Conservation (phyloP, 2,113 vertebrate genomes). For the Canis aureus region DNA sequence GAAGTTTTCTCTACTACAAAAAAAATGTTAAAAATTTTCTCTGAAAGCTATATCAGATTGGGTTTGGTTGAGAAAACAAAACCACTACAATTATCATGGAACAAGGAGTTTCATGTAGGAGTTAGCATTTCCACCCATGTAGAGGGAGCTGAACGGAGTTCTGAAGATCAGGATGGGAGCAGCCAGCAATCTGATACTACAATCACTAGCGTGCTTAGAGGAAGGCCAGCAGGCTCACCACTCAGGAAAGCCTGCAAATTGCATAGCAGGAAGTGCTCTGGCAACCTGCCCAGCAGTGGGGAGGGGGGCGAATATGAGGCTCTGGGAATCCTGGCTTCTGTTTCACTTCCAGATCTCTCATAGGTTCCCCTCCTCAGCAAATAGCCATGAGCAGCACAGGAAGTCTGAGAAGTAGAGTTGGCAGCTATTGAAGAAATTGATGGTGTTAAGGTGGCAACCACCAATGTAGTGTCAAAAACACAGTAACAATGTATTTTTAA, state of each 20-base stretch:
- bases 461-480: neutral
- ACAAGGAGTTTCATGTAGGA: neutral
- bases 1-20: neutral
- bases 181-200: neutral
- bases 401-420: neutral
- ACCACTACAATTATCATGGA: neutral
- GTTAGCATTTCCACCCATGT: neutral
- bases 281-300: fast-evolving
- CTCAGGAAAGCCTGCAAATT: neutral
- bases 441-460: neutral
- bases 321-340: neutral
- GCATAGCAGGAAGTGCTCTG: neutral
- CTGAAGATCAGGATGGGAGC: neutral
- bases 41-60: neutral
- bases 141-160: neutral
- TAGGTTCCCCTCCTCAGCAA: neutral
- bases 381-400: neutral
- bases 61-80: neutral
- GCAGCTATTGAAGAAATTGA: neutral
- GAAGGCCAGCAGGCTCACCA: fast-evolving
- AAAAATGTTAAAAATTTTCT: neutral
- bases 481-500: neutral
- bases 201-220: no score
- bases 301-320: fast-evolving
- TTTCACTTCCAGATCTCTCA: neutral